phyloP scores from a whole-genome alignment of 2,888 invertebrate species.

The Coenonympha arcania region DNA sequence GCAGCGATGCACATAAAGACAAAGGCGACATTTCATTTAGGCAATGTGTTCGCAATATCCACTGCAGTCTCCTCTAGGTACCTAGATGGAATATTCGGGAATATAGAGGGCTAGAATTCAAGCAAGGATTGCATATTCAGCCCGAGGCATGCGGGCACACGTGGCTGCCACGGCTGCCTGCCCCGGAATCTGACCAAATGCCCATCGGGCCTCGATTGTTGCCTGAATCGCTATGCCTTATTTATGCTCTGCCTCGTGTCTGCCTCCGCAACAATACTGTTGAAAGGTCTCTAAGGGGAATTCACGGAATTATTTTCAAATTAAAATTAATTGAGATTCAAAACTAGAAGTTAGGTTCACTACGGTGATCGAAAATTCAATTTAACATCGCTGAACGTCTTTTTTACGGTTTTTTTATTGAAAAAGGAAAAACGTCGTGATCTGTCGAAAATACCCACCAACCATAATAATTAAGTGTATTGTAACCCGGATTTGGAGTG shows the following conservation, averaged over 20 bases:
- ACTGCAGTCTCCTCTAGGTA: constrained; percentile 55
- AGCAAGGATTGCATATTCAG: constrained; percentile 64
- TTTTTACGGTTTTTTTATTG: no score
- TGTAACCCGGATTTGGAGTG: no score
- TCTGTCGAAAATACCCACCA: no score
- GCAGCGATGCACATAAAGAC: constrained; percentile 15
- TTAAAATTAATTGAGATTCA: not conserved
- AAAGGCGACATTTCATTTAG: constrained; percentile 42
- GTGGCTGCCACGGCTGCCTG: constrained; percentile 64
- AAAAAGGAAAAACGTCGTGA: no score
- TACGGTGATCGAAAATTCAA: no score
- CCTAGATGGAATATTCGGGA: constrained; percentile 55
- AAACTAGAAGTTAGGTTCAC: not conserved
- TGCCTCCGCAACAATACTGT: constrained; percentile 38
- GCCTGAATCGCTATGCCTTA: constrained; percentile 66
- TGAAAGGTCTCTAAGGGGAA: constrained; percentile 38
- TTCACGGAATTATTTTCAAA: constrained; percentile 24
- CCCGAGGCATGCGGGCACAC: constrained; percentile 67
- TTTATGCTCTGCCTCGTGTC: constrained; percentile 53
- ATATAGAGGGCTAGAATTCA: constrained; percentile 64
- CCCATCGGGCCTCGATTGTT: constrained; percentile 67
- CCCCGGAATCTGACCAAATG: constrained; percentile 72
- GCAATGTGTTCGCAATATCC: constrained; percentile 55
- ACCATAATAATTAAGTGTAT: no score
- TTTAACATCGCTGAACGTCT: no score